phyloP scores from a whole-genome alignment of 1,140 invertebrate species.

The Drosophila quadrilineata region DNA sequence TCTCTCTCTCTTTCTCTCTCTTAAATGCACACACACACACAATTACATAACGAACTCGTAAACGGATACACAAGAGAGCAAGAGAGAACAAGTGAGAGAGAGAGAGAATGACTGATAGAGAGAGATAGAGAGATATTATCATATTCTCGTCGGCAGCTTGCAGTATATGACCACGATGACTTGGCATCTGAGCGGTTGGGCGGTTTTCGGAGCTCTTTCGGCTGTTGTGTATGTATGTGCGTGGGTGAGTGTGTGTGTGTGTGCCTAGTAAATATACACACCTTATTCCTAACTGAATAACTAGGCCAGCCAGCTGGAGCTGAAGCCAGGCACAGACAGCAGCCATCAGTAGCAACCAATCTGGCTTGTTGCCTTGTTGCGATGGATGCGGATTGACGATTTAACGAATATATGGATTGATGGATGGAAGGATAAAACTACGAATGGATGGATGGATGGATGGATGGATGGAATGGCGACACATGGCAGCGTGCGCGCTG shows the following conservation, averaged over 20 bases:
- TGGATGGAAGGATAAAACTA: conserved; percentile 19
- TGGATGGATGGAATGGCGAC: neutral
- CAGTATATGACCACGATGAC: conserved; percentile 6
- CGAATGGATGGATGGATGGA: neutral
- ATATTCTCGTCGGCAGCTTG: neutral
- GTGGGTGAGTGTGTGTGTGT: too few species aligned
- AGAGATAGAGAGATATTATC: conserved; percentile 3
- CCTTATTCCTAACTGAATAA: conserved; percentile 56
- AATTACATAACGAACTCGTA: too few species aligned
- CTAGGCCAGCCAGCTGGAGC: conserved; percentile 46
- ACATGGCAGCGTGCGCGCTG: conserved; percentile 3
- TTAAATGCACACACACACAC: neutral
- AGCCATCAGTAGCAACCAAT: conserved; percentile 4
- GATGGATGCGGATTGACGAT: neutral
- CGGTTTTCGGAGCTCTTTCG: conserved; percentile 30
- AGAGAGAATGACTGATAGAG: conserved; percentile 15
- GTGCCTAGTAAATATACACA: conserved; percentile 53
- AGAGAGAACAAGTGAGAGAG: too few species aligned
- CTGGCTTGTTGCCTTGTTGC: neutral
- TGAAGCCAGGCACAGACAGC: neutral
- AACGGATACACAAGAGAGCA: too few species aligned
- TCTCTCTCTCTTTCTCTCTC: conserved; percentile 11
- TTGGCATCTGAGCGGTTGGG: conserved; percentile 29
- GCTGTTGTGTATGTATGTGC: too few species aligned
- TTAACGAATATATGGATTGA: neutral